phyloP scores from a whole-genome alignment of 1,140 invertebrate species.

The Ceratoteleas bidentatus region DNA sequence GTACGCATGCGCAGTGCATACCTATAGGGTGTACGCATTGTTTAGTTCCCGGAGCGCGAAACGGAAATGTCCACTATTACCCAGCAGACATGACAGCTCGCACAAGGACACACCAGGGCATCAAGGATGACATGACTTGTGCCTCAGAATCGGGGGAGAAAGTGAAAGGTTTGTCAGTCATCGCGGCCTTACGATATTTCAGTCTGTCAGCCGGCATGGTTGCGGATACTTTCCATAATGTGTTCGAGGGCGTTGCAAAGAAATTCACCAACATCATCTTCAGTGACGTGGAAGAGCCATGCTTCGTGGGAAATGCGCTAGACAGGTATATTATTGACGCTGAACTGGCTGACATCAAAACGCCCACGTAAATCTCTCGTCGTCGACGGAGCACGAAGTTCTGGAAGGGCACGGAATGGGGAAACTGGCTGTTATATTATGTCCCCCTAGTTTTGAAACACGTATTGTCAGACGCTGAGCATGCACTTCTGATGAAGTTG shows the following conservation, averaged over 20 bases:
- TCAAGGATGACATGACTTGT: not conserved
- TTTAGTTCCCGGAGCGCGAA: too few species aligned
- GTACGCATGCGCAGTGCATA: too few species aligned
- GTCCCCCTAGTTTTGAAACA: conserved; percentile 11
- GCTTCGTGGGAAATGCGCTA: not conserved
- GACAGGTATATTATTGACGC: not conserved
- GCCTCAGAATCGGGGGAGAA: not conserved
- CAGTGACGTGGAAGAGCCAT: not conserved
- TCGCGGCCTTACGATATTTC: not conserved
- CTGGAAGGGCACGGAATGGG: conserved; percentile 46
- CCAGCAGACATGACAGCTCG: not conserved
- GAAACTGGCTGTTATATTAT: conserved; percentile 27
- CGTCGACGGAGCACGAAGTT: not conserved
- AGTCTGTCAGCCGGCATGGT: not conserved
- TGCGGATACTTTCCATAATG: not conserved
- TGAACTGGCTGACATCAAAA: not conserved
- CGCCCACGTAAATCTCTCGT: conserved; percentile 8
- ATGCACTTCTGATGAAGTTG: conserved; percentile 6
- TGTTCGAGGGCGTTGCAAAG: not conserved
- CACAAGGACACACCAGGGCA: not conserved
- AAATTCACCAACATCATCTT: not conserved
- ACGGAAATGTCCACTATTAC: not conserved
- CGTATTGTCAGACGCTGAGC: not conserved
- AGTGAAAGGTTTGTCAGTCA: not conserved
- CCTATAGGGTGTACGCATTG: too few species aligned